Conservation (phyloP, 2,113 vertebrate genomes). For the Channa maculata region DNA sequence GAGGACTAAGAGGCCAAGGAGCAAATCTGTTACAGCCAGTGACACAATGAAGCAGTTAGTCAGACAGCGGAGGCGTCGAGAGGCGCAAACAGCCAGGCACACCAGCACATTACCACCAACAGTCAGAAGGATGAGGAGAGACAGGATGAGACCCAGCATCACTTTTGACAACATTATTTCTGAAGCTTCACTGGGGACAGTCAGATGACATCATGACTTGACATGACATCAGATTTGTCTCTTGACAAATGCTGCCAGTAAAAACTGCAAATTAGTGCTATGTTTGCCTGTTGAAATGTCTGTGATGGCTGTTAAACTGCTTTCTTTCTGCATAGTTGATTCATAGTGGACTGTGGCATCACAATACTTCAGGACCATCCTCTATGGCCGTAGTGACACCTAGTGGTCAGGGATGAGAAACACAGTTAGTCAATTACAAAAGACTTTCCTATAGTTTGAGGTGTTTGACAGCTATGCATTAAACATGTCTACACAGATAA, state of each 20-base stretch:
- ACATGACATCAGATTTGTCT: background rate
- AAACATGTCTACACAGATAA: too few relatives aligned
- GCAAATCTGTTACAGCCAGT: slow-evolving; percentile 91
- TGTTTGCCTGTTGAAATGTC: slow-evolving; percentile 18
- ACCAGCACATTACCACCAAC: slow-evolving; percentile 92
- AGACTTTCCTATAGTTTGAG: background rate
- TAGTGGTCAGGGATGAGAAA: slow-evolving; percentile 64
- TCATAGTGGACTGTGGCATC: slow-evolving; percentile 21
- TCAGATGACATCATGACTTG: slow-evolving; percentile 13
- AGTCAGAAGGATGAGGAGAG: slow-evolving; percentile 87
- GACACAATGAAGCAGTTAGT: slow-evolving; percentile 97
- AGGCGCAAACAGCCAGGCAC: slow-evolving; percentile 90
- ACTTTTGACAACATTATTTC: slow-evolving; percentile 73
- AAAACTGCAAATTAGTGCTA: slow-evolving; percentile 1
- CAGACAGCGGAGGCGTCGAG: slow-evolving; percentile 89
- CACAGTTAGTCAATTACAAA: slow-evolving; percentile 24
- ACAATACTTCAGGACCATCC: slow-evolving; percentile 24
- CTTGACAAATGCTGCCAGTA: slow-evolving; percentile 1
- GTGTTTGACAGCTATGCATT: background rate
- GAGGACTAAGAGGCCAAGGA: slow-evolving; percentile 92
- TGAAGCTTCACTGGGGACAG: slow-evolving; percentile 34
- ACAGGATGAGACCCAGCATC: slow-evolving; percentile 81
- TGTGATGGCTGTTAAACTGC: slow-evolving; percentile 13
- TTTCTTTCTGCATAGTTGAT: slow-evolving; percentile 6
- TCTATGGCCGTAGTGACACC: slow-evolving; percentile 62